A percentile compares a stretch with the other conserved stretches of the same genome.
These are phyloP conservation scores for Eutolmus rufibarbis DNA, from an alignment of 2,888 invertebrate species.

Conservation along the genomic window DNA sequence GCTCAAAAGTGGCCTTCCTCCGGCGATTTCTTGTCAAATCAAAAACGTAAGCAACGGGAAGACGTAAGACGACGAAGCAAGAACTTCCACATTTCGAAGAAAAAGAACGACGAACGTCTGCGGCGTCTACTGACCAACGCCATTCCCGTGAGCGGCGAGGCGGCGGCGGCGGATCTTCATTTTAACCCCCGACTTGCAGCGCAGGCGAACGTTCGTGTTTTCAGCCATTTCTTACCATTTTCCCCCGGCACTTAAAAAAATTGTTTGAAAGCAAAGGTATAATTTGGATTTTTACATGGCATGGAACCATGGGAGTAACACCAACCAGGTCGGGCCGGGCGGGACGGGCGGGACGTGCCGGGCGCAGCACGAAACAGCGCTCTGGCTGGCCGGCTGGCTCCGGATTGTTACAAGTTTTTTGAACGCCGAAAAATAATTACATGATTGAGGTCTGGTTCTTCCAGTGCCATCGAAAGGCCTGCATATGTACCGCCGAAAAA, in stretches of 20 bases:
- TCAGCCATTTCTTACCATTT: slow-evolving; percentile 45
- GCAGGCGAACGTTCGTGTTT: slow-evolving; percentile 41
- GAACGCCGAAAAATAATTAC: slow-evolving; percentile 25
- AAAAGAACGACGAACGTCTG: neutral
- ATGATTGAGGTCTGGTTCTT: slow-evolving; percentile 30
- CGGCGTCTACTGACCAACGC: neutral
- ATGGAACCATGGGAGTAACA: slow-evolving; percentile 8
- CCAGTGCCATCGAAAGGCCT: slow-evolving; percentile 25
- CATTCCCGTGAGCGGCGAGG: neutral
- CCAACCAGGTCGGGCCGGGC: neutral
- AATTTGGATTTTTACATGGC: slow-evolving; percentile 29
- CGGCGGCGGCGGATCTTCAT: neutral
- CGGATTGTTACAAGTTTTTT: slow-evolving; percentile 26
- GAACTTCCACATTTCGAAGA: neutral
- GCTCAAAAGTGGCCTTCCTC: neutral
- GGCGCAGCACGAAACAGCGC: neutral
- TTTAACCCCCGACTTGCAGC: neutral
- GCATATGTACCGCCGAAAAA: slow-evolving; percentile 41
- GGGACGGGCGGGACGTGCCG: neutral
- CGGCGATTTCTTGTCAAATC: neutral
- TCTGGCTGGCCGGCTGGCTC: neutral
- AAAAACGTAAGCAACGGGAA: neutral
- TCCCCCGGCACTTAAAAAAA: slow-evolving; percentile 46
- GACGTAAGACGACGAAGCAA: neutral
- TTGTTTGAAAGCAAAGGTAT: slow-evolving; percentile 35